A percentile compares a stretch with the other conserved stretches of the same genome.
These are phyloP conservation scores for Pempheris klunzingeri DNA, from an alignment of 2,797 vertebrate species.

Conservation along the genomic window DNA sequence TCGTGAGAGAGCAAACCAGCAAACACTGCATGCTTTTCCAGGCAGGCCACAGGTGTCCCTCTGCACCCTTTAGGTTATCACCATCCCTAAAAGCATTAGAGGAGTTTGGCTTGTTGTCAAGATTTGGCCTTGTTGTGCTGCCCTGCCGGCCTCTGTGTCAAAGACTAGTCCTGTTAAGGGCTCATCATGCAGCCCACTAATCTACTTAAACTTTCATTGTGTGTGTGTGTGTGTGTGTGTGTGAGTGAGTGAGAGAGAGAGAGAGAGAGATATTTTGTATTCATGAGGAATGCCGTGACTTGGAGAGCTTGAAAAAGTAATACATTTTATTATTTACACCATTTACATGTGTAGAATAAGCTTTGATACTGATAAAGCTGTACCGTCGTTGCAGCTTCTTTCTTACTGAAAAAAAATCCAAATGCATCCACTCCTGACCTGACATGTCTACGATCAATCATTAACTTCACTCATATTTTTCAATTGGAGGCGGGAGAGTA, in stretches of 20 bases:
- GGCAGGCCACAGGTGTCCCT: not conserved
- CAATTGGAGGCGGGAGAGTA: accelerated
- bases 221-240: not conserved
- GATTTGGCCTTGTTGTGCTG: slow-evolving; percentile 25
- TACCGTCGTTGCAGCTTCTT: not conserved
- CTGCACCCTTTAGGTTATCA: slow-evolving; percentile 9
- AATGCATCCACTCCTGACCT: not conserved
- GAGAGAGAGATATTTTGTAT: slow-evolving; percentile 7
- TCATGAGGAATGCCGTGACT: slow-evolving; percentile 28
- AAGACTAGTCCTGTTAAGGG: slow-evolving; percentile 62
- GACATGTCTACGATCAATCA: not conserved
- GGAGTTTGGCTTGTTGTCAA: slow-evolving; percentile 37
- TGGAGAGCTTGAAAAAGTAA: slow-evolving; percentile 10
- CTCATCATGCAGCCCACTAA: slow-evolving; percentile 60
- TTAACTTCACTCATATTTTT: not conserved
- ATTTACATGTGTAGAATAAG: not conserved
- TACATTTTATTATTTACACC: not conserved
- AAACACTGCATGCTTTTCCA: not conserved
- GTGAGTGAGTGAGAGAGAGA: not conserved
- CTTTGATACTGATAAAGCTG: slow-evolving; percentile 1
- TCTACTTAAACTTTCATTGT: slow-evolving; percentile 64
- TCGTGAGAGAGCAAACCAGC: not conserved
- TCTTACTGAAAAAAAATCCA: not conserved
- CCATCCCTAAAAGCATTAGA: slow-evolving; percentile 33
- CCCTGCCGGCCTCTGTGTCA: slow-evolving; percentile 43